A percentile compares a stretch with the other conserved stretches of the same genome.
These are phyloP conservation scores for Lepidothrix coronata DNA, from an alignment of 2,113 vertebrate genomes.

Conservation along the genomic window DNA sequence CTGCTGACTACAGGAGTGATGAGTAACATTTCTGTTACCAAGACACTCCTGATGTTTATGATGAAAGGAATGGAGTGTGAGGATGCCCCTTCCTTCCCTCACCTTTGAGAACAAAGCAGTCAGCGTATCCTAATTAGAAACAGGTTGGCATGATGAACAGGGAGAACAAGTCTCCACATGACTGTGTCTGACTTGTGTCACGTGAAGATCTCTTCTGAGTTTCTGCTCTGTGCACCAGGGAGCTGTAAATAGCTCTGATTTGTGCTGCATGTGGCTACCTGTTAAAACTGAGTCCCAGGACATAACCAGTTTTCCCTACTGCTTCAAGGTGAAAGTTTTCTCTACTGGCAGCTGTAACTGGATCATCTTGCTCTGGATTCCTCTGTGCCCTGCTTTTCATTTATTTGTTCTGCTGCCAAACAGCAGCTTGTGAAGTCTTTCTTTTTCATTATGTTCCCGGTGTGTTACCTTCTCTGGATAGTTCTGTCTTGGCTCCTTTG, in stretches of 20 bases:
- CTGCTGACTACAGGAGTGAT: neutral
- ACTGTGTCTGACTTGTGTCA: neutral
- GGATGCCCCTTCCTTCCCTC: neutral
- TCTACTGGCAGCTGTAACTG: accelerated
- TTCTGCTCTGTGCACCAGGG: neutral
- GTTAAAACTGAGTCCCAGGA: neutral
- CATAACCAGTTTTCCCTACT: neutral
- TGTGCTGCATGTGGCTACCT: neutral
- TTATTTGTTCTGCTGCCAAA: neutral
- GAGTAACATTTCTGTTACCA: neutral
- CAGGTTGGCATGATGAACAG: neutral
- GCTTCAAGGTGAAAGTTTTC: neutral
- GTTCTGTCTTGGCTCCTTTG: neutral
- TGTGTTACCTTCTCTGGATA: neutral
- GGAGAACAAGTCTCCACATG: neutral
- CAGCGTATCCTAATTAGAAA: neutral
- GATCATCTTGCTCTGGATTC: neutral
- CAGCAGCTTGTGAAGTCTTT: neutral
- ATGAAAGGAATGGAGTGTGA: neutral
- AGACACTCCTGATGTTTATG: neutral
- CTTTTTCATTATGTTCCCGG: neutral
- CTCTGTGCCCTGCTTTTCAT: neutral
- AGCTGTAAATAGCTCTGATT: neutral
- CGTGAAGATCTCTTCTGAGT: neutral
- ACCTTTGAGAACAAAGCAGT: neutral